Evolutionary conservation across 2,797 vertebrate species (phyloP).

Genomic region (Vireo griseus): DNA sequence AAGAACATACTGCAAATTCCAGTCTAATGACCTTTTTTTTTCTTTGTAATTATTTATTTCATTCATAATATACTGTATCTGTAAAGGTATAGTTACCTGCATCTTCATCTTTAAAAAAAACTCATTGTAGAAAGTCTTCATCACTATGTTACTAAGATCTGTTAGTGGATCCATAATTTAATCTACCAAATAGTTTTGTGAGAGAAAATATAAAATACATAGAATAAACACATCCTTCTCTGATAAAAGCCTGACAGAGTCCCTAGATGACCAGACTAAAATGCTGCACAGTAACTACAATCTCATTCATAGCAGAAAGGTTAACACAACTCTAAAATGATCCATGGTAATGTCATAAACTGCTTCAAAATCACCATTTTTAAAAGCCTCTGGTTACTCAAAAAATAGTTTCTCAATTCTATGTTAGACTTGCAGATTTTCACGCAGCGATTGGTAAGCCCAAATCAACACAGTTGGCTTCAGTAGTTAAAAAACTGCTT

Average conservation of each 20-base stretch:
- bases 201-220: not conserved
- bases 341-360: not conserved
- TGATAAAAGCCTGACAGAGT: not conserved
- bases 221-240: not conserved
- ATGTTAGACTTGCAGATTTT: not conserved
- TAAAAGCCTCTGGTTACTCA: not conserved
- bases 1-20: not conserved
- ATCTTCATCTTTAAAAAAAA: not conserved
- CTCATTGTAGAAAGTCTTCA: not conserved
- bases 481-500: not conserved
- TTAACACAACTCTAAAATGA: not conserved
- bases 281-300: not conserved
- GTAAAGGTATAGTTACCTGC: not conserved
- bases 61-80: not conserved
- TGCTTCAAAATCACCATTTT: not conserved
- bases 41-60: not conserved
- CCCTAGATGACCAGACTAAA: not conserved
- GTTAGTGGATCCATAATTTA: not conserved
- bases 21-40: not conserved
- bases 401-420: not conserved
- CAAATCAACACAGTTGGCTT: not conserved
- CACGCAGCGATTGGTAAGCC: not conserved
- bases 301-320: not conserved
- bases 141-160: not conserved
- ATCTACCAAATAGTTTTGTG: not conserved